Base-by-base conservation (phyloP, 1,140 invertebrate genomes). In the Chelonus insularis region DNA sequence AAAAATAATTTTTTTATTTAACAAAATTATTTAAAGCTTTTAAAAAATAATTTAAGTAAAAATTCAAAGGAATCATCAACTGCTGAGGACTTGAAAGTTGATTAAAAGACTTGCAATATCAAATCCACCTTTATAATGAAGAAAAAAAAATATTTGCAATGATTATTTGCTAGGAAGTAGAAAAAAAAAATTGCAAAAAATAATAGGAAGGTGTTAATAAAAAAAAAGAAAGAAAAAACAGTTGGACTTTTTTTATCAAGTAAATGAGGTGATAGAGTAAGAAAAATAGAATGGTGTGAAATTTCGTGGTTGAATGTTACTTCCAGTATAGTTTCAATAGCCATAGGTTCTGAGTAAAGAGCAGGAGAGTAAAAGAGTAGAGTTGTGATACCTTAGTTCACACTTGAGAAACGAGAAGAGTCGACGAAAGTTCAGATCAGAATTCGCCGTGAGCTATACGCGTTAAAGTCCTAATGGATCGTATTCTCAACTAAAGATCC, bases 381-480 rank as follows among this genome's bases (percentile, higher is more conserved):
- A 23, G 4, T n/a, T n/a, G n/a, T 25, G 47, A 60, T 60, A 60
- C 36, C 45, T 36, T 52, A 52, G 34, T 60, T 48, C 29, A 65
- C 72, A 78, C 71, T 78, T 66, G 61, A 60, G 66, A 69, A 64
- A 63, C 63, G 64, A 66, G 54, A 47, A 62, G 61, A 47, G 45
- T 41, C 51, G 68, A 64, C 62, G 67, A 76, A 78, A 79, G 67
- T 79, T 75, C 43, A 66, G 62, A 60, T 62, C 62, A 71, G 72
- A 74, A 79, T 73, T 72, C 37, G 71, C 74, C 69, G 57, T 48
- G 65, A 72, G 75, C 72, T 51, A 39, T 54, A 69, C 57, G 60
- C 56, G 68, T 43, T 68, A 72, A 75, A 78, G 70, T 76, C 76
- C 75, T 78, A 79, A 79, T 79, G 76, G 77, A 79, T 79, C 68